Conservation (phyloP, 2,888 invertebrate genomes). For the Amblyjoppa fuscipennis region DNA sequence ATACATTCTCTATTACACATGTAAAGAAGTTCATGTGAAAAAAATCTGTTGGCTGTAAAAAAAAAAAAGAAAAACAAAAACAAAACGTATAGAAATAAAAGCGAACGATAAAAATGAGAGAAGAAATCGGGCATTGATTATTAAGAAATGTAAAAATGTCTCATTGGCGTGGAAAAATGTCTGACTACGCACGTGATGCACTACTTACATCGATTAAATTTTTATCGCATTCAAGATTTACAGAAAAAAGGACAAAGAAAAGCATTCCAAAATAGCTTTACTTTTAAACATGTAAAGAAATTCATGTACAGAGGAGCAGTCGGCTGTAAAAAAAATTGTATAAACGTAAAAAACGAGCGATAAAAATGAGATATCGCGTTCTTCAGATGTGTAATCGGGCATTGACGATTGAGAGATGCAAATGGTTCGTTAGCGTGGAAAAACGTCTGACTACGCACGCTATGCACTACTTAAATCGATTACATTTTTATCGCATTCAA, state of each 20-base stretch:
- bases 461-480: slow-evolving; percentile 48
- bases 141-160: slow-evolving; percentile 31
- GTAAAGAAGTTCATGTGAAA: not conserved
- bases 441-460: slow-evolving; percentile 54
- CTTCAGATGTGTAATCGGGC: slow-evolving; percentile 1
- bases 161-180: slow-evolving; percentile 33
- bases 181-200: slow-evolving; percentile 56
- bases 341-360: not conserved
- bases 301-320: not conserved
- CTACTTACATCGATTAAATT: slow-evolving; percentile 27
- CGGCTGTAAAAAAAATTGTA: not conserved
- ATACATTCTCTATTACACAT: not conserved
- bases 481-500: too few relatives aligned
- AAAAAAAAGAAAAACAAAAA: not conserved
- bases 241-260: too few relatives aligned
- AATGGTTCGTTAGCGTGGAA: slow-evolving; percentile 24
- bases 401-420: slow-evolving; percentile 28
- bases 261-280: not conserved
- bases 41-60: not conserved
- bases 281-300: not conserved
- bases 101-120: not conserved
- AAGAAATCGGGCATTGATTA: slow-evolving; percentile 1
- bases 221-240: too few relatives aligned
- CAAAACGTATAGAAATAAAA: not conserved
- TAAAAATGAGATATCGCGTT: not conserved